phyloP scores from a whole-genome alignment of 2,888 invertebrate genomes.

The Alsophila aescularia region DNA sequence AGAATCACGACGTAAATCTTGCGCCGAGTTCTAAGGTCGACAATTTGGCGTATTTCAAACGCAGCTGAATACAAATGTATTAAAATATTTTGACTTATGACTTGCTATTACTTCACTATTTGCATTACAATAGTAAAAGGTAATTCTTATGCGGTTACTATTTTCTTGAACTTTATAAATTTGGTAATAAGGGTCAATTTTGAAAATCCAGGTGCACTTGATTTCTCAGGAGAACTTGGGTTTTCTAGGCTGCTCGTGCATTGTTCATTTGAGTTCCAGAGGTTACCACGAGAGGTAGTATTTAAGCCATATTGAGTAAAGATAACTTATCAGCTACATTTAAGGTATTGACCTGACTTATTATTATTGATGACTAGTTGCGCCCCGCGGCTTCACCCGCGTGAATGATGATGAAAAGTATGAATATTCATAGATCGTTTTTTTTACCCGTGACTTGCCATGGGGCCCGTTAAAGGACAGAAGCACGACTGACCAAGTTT shows the following conservation, averaged over 20 bases:
- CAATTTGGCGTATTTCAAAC: slow-evolving; percentile 5
- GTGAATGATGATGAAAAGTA: too few species aligned
- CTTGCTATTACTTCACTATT: slow-evolving; percentile 3
- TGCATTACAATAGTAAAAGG: background rate
- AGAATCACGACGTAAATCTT: background rate
- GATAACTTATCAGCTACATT: too few species aligned
- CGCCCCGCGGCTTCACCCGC: too few species aligned
- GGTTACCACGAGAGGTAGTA: background rate
- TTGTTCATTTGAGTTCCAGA: background rate
- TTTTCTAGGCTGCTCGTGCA: background rate
- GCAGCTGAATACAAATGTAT: background rate
- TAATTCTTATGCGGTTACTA: background rate
- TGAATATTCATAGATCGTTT: too few species aligned
- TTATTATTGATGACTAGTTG: too few species aligned
- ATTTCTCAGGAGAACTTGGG: background rate
- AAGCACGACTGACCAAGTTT: too few species aligned
- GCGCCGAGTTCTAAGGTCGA: slow-evolving; percentile 6
- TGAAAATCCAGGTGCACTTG: background rate
- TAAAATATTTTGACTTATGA: slow-evolving; percentile 13
- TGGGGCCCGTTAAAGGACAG: too few species aligned
- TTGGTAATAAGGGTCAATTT: background rate
- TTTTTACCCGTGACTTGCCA: too few species aligned
- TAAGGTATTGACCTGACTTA: background rate
- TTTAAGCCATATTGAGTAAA: background rate
- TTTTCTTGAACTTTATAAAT: background rate